Conservation (phyloP, 30 jellyfish, hydroid and myxozoan genomes). For the Aurelia sp. region DNA sequence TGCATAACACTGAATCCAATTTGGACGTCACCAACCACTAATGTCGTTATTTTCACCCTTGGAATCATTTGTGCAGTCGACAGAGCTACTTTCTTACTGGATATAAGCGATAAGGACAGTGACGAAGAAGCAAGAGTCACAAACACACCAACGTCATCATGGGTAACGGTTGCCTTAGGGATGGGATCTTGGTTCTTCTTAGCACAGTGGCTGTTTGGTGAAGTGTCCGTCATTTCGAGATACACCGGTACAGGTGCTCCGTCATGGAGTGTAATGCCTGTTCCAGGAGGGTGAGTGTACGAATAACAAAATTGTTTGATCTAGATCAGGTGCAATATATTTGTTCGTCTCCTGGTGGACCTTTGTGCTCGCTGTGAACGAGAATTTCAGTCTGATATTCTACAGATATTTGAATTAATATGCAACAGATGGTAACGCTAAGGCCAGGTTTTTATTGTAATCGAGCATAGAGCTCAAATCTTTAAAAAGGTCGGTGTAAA, state of each 20-base stretch:
- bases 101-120: neutral
- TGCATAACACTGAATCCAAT: slow-evolving; percentile 45
- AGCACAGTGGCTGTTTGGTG: slow-evolving; percentile 73
- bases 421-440: too few species aligned
- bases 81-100: slow-evolving; percentile 23
- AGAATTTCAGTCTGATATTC: too few species aligned
- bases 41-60: slow-evolving; percentile 17
- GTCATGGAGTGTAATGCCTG: slow-evolving; percentile 23
- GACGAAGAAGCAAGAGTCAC: neutral
- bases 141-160: slow-evolving; percentile 9
- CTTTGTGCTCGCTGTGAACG: too few species aligned
- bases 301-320: neutral
- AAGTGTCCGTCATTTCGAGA: slow-evolving; percentile 66
- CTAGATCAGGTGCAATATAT: neutral
- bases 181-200: slow-evolving; percentile 72
- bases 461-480: too few species aligned
- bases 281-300: slow-evolving; percentile 68
- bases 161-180: slow-evolving; percentile 54
- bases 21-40: slow-evolving; percentile 59
- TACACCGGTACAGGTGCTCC: slow-evolving; percentile 52
- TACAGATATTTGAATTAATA: too few species aligned
- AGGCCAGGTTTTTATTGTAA: too few species aligned
- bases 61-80: slow-evolving; percentile 31
- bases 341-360: neutral
- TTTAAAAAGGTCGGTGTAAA: too few species aligned